These are phyloP conservation scores for Platalea minor DNA, from an alignment of 2,797 vertebrate genomes.

Conservation along the genomic window DNA sequence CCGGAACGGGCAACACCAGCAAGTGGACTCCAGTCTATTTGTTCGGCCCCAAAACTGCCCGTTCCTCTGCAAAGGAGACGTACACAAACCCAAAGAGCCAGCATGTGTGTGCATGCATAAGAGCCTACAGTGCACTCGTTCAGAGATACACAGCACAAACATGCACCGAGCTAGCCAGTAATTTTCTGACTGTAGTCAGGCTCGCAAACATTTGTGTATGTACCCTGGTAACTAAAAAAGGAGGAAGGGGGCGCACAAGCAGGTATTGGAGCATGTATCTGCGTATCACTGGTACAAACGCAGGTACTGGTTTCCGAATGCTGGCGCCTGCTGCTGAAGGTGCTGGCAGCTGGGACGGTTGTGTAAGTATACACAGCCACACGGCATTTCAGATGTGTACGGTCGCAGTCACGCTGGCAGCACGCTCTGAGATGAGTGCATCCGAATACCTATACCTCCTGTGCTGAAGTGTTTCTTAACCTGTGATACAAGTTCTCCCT, in stretches of 20 bases:
- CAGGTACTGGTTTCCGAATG: not conserved
- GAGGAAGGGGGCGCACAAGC: not conserved
- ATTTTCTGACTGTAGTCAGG: not conserved
- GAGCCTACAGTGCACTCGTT: not conserved
- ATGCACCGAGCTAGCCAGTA: not conserved
- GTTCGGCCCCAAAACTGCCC: not conserved
- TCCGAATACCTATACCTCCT: accelerated
- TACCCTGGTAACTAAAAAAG: not conserved
- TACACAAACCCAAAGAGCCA: not conserved
- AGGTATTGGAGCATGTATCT: not conserved
- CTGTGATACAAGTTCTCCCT: not conserved
- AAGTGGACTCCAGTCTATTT: not conserved
- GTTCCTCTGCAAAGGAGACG: not conserved
- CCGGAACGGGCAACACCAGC: not conserved
- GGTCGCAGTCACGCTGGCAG: accelerated
- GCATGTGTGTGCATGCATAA: not conserved
- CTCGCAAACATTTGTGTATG: not conserved
- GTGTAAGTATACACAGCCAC: not conserved
- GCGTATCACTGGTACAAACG: accelerated
- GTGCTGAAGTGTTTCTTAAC: not conserved
- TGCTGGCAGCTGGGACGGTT: not conserved
- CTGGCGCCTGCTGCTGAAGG: not conserved
- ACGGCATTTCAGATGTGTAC: accelerated
- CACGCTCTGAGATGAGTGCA: accelerated
- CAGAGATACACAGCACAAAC: not conserved